These are phyloP conservation scores for Sminthurinus aureus DNA, from an alignment of 2,888 invertebrate species.

Conservation along the genomic window DNA sequence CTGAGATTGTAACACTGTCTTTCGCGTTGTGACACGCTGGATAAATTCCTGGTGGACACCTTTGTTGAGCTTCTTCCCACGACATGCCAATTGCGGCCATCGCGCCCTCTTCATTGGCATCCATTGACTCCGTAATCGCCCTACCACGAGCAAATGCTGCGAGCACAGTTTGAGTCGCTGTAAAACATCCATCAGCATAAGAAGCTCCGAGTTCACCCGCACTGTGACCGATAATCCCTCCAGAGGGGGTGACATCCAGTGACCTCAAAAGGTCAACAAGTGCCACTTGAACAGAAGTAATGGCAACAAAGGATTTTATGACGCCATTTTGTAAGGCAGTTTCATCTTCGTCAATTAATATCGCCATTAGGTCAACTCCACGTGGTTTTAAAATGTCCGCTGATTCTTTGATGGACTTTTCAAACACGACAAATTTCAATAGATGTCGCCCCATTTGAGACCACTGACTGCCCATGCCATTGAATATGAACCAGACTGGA, in stretches of 20 bases:
- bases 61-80: constrained; percentile 80
- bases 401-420: constrained; percentile 76
- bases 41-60: constrained; percentile 79
- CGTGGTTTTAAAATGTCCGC: constrained; percentile 79
- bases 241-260: constrained; percentile 84
- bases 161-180: constrained; percentile 89
- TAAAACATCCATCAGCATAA: constrained; percentile 94
- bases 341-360: constrained; percentile 78
- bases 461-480: constrained; percentile 69
- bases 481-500: background rate
- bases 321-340: constrained; percentile 77
- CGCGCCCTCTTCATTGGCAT: constrained; percentile 71
- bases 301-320: constrained; percentile 89
- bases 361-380: constrained; percentile 76
- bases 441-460: constrained; percentile 67
- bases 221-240: constrained; percentile 92
- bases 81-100: constrained; percentile 91
- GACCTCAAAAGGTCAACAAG: constrained; percentile 83
- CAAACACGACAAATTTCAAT: constrained; percentile 66
- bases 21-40: constrained; percentile 94
- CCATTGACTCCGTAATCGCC: background rate
- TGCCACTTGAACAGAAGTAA: constrained; percentile 84
- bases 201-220: constrained; percentile 93
- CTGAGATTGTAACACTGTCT: constrained; percentile 94
- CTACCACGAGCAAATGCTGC: constrained; percentile 75